Evolutionary conservation across 23 tunicate species (phyloP).

Genomic region (Ciona savignyi): DNA sequence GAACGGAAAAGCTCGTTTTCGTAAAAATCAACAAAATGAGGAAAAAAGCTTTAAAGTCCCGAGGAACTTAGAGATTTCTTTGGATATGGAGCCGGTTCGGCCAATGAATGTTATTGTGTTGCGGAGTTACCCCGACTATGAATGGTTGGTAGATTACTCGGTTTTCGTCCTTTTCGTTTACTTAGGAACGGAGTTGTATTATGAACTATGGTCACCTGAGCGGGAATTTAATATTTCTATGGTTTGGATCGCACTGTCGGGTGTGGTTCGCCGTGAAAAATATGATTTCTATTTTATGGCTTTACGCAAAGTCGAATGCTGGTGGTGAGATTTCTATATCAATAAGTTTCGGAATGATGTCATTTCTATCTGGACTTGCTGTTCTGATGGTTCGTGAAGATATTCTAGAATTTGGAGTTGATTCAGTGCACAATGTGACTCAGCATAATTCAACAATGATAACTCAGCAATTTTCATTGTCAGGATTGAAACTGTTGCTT

Average conservation of each 20-base stretch:
- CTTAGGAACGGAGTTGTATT: conserved; percentile 57
- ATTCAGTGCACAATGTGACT: background rate
- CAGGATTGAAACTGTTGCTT: conserved; percentile 46
- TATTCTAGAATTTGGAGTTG: conserved; percentile 58
- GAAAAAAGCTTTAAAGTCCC: conserved; percentile 62
- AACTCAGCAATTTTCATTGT: background rate
- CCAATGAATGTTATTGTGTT: conserved; percentile 22
- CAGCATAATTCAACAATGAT: background rate
- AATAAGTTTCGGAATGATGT: conserved; percentile 64
- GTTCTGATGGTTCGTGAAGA: conserved; percentile 49
- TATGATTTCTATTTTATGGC: conserved; percentile 39
- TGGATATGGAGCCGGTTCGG: conserved; percentile 19
- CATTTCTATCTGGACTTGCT: conserved; percentile 51
- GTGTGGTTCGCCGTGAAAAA: conserved; percentile 58
- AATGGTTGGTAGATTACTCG: conserved; percentile 79
- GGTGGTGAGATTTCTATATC: conserved; percentile 85
- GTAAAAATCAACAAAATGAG: conserved; percentile 14
- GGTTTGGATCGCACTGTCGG: conserved; percentile 53
- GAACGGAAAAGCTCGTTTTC: conserved; percentile 16
- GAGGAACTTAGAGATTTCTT: conserved; percentile 38
- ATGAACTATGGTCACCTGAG: conserved; percentile 48
- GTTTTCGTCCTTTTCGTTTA: conserved; percentile 41
- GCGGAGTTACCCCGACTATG: conserved; percentile 59
- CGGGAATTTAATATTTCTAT: conserved; percentile 73
- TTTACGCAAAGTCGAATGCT: conserved; percentile 50